Evolutionary conservation across 2,113 vertebrate genomes (phyloP), one percentile per base, ranked within the genome.

Genomic region (Eurypyga helias): DNA sequence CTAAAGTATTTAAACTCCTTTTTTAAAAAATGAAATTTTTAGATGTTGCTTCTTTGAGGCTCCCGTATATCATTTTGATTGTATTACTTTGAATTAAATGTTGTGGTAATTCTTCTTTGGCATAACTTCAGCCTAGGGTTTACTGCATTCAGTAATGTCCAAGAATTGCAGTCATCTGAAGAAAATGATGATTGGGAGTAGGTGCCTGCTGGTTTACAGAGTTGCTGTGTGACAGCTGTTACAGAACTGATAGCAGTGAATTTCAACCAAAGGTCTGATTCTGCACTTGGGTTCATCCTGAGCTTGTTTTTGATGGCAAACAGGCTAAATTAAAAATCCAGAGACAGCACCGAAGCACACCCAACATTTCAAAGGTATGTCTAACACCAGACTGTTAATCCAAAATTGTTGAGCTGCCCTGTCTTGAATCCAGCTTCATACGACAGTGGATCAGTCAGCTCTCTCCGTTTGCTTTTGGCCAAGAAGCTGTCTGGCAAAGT

Each of bases 401-500:
- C 70, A 33, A 73, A 92, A 49, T 36, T 57, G 48, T 57, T 90
- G 76, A 75, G n/a, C 67, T 89, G 54, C 31, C 46, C 31, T 88
- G 54, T 83, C 69, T 69, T 83, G 73, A 83, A 46, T 90, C 36
- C 55, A 71, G 88, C 86, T 89, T 96, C 79, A 36, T 26, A 18
- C 3, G 25, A 41, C 83, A 89, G 41, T 38, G 87, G 52, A 79
- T 55, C 86, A 7, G 1, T 92, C 69, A 78, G 33, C 46, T 67
- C 64, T 49, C 57, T 77, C 19, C 36, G 48, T 80, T 57, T 73
- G 20, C 26, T 41, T 87, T 71, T 65, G 85, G 91, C 91, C 94
- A 93, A 91, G 91, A 87, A 95, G 41, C 69, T 78, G 83, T 64
- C 83, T 92, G 64, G 76, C 94, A 70, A 90, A 72, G 12, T 29